Conservation (phyloP, 92 coral and sea anemone genomes). For the Parazoanthus swiftii region DNA sequence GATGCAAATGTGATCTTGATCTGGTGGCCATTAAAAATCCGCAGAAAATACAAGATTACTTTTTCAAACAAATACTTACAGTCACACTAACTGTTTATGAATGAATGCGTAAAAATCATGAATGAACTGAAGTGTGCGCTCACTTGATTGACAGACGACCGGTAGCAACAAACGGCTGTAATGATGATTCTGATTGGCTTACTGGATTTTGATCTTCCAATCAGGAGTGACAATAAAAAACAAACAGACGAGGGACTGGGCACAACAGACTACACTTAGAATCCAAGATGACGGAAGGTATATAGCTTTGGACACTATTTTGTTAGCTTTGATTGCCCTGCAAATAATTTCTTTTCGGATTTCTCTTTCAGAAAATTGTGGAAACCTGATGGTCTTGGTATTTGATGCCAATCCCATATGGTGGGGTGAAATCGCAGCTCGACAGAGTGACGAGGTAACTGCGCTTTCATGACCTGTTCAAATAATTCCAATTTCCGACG, state of each 20-base stretch:
- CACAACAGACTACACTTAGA: neutral
- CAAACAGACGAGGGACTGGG: slow-evolving; percentile 13
- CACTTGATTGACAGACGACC: neutral
- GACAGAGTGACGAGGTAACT: slow-evolving; percentile 46
- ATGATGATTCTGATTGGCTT: slow-evolving; percentile 30
- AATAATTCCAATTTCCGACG: too few species aligned
- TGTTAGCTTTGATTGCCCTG: neutral
- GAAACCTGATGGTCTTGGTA: slow-evolving; percentile 76
- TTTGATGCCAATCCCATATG: slow-evolving; percentile 90
- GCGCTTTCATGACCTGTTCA: too few species aligned
- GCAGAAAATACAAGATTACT: neutral
- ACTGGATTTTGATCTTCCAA: slow-evolving; percentile 10
- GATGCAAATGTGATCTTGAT: slow-evolving; percentile 26
- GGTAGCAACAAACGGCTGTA: neutral
- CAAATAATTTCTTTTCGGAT: neutral
- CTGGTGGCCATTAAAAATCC: slow-evolving; percentile 28
- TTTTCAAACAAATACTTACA: slow-evolving; percentile 20
- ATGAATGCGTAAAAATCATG: slow-evolving; percentile 32
- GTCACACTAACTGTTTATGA: neutral
- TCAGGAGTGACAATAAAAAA: slow-evolving; percentile 19
- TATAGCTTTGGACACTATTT: neutral
- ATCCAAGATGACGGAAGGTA: slow-evolving; percentile 95
- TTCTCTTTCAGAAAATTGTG: slow-evolving; percentile 61
- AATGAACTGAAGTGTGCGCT: neutral
- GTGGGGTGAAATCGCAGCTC: slow-evolving; percentile 87